These are phyloP conservation scores for Poecilus cupreus DNA, from an alignment of 2,888 invertebrate genomes.

Conservation along the genomic window DNA sequence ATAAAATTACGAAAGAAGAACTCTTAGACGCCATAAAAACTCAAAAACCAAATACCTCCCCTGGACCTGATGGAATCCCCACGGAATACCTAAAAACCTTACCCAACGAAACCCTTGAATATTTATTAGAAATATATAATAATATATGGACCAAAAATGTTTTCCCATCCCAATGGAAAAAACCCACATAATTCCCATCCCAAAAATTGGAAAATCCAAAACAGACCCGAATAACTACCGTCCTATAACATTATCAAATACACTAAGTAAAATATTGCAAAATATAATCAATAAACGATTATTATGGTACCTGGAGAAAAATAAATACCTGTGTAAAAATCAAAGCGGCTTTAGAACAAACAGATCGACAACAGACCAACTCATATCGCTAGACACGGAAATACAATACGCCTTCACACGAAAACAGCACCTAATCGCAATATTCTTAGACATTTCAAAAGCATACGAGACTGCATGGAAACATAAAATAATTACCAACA, in stretches of 20 bases:
- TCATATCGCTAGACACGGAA: background rate
- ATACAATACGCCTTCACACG: background rate
- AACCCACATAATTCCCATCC: too few relatives aligned
- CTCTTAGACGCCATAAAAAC: too few relatives aligned
- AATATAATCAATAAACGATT: too few relatives aligned
- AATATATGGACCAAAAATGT: too few relatives aligned
- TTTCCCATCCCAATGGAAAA: too few relatives aligned
- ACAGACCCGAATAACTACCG: conserved; percentile 28
- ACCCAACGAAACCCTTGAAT: too few relatives aligned
- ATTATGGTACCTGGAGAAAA: conserved; percentile 16
- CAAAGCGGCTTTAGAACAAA: background rate
- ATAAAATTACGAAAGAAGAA: too few relatives aligned
- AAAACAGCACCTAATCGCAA: background rate
- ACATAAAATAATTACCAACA: background rate
- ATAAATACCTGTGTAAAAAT: background rate
- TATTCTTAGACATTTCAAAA: background rate
- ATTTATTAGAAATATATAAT: too few relatives aligned
- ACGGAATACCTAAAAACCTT: too few relatives aligned
- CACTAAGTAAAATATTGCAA: conserved; percentile 8
- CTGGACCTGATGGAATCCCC: too few relatives aligned
- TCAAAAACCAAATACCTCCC: too few relatives aligned
- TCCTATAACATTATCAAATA: conserved; percentile 4
- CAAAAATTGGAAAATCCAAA: too few relatives aligned
- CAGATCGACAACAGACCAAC: background rate
- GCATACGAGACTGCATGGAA: background rate